These are phyloP conservation scores for Urocolius indicus DNA, from an alignment of 2,113 vertebrate species.

Conservation along the genomic window DNA sequence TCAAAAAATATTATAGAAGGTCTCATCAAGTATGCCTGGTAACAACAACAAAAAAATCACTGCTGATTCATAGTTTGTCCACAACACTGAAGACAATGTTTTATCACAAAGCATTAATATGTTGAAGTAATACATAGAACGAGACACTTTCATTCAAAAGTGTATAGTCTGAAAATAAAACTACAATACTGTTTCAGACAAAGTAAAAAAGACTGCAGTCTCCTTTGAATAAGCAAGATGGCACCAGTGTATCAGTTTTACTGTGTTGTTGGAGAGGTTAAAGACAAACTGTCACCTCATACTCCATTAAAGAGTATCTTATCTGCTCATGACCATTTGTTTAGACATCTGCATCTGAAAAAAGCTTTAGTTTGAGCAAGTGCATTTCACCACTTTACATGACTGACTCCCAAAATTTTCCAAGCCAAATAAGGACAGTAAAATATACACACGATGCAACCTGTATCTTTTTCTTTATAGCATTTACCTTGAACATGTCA, in stretches of 20 bases:
- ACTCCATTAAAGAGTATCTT: neutral
- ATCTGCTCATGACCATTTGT: neutral
- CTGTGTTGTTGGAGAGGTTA: neutral
- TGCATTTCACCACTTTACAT: neutral
- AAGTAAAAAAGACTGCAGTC: constrained; percentile 33
- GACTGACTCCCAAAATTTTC: neutral
- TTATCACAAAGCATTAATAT: neutral
- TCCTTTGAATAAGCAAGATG: constrained; percentile 56
- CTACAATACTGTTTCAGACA: neutral
- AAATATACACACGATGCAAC: neutral
- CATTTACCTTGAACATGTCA: neutral
- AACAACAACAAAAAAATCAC: neutral
- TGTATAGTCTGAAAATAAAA: neutral
- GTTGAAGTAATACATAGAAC: neutral
- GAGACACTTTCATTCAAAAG: neutral
- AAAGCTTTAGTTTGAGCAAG: neutral
- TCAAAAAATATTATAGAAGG: constrained; percentile 99
- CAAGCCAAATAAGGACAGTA: neutral
- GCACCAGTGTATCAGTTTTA: constrained; percentile 60
- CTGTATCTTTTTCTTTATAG: neutral
- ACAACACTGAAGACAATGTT: neutral
- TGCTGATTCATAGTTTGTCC: neutral
- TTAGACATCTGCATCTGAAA: neutral
- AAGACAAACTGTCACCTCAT: neutral
- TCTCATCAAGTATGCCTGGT: constrained; percentile 97